These are phyloP conservation scores for Phyllotreta cruciferae DNA, from an alignment of 2,888 invertebrate species.

Conservation along the genomic window DNA sequence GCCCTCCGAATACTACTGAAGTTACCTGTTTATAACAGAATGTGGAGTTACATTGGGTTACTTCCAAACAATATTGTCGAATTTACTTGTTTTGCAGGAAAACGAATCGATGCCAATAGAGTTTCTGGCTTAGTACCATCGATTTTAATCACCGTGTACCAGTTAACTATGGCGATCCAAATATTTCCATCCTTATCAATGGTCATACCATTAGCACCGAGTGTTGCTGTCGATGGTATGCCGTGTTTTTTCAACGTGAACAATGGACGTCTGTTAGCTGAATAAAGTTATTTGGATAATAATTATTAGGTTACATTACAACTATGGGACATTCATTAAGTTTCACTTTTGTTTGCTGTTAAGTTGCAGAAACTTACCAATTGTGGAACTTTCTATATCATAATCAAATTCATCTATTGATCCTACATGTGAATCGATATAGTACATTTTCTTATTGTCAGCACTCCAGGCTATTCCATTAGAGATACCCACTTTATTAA, in stretches of 20 bases:
- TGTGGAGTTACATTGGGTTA: too few species aligned
- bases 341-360: too few species aligned
- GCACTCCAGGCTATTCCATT: slow-evolving; percentile 80
- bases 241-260: slow-evolving; percentile 63
- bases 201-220: slow-evolving; percentile 70
- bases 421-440: slow-evolving; percentile 73
- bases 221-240: too few species aligned
- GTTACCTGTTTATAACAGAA: slow-evolving; percentile 43
- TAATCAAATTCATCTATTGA: slow-evolving; percentile 74
- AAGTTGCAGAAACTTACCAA: slow-evolving; percentile 48
- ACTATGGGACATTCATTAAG: neutral
- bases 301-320: too few species aligned
- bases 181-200: slow-evolving; percentile 76
- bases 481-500: slow-evolving; percentile 47
- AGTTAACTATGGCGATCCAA: slow-evolving; percentile 77
- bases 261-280: slow-evolving; percentile 67
- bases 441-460: slow-evolving; percentile 74
- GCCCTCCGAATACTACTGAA: slow-evolving; percentile 50
- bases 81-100: slow-evolving; percentile 70
- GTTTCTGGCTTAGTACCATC: slow-evolving; percentile 64
- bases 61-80: slow-evolving; percentile 40
- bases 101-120: slow-evolving; percentile 66
- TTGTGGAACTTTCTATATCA: slow-evolving; percentile 63
- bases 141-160: slow-evolving; percentile 67
- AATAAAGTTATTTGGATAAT: too few species aligned